Base-by-base conservation (phyloP, 2,888 invertebrate species). In the Acronicta leporina region DNA sequence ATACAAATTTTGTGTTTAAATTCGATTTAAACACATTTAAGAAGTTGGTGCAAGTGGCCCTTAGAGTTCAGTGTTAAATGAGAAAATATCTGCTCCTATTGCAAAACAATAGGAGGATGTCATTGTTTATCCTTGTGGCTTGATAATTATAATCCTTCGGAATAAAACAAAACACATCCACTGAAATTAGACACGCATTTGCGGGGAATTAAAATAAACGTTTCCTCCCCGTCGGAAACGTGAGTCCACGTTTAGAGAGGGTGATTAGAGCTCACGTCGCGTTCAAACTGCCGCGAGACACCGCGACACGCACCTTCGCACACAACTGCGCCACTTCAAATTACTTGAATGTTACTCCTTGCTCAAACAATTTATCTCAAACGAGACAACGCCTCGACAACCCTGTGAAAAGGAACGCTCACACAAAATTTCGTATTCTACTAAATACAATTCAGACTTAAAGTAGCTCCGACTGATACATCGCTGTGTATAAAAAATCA, bases 131-230 rank as follows among this genome's bases (percentile, higher is more conserved):
- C 60, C 71, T 80, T 77, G 74, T 78, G 75, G 80, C 71, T 69
- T 65, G 70, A 72, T 77, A 82, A 85, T 84, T 84, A 84, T 84
- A 87, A 87, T 88, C 83, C 83, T 83, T 83, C 82, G 81, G 83
- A 88, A 86, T 88, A 87, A 88, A 89, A 89, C 90, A 87, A 85
- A 87, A 89, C 89, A 87, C 86, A 86, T 86, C 83, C 84, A 73
- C 71, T 81, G 84, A 87, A 91, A 92, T 92, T 89, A 92, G 88
- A 87, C 86, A 86, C 85, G 81, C 90, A 86, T 90, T 92, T 91
- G 90, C 84, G 87, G 87, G 76, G 86, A 88, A 91, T 92, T 90
- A 91, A 89, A 92, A 91, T 87, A 89, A 90, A 91, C 88, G 87
- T 85, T 89, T 85, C 80, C 85, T 83, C 83, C 75, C 79, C 75